Percentiles rank a stretch among this genome's conserved stretches.
Evolutionary conservation across 2,113 vertebrate genomes (phyloP).

Genomic region (Chrysemys picta): DNA sequence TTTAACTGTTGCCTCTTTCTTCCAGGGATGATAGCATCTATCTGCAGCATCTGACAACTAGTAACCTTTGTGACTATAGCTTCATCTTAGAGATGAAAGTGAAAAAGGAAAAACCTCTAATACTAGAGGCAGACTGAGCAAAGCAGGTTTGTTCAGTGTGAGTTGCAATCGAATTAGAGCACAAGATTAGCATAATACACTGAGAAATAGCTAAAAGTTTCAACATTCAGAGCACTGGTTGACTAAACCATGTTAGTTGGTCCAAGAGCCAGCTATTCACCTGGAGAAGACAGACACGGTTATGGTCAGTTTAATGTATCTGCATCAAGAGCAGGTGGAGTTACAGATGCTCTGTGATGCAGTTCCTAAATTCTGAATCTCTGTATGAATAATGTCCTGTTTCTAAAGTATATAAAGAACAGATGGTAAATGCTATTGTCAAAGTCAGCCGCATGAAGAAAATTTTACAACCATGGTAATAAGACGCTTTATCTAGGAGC

Average conservation of each 20-base stretch:
- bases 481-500: conserved; percentile 31
- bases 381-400: background rate
- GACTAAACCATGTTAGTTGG: background rate
- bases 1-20: conserved; percentile 33
- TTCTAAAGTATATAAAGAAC: background rate
- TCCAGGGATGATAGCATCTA: background rate
- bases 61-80: conserved; percentile 20
- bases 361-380: background rate
- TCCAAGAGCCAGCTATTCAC: background rate
- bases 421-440: conserved; percentile 47
- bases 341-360: background rate
- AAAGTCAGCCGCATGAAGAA: background rate
- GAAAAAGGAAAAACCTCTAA: background rate
- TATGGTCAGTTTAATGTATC: background rate
- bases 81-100: background rate
- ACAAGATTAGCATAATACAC: background rate
- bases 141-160: fast-evolving
- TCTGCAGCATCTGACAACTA: background rate
- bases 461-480: conserved; percentile 58
- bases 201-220: background rate
- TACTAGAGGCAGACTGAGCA: background rate
- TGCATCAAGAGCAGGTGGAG: background rate
- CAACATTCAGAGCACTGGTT: background rate
- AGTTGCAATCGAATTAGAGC: background rate
- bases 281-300: background rate